A percentile compares a stretch with the other conserved stretches of the same genome.
These are phyloP conservation scores for Dicrostonyx torquatus DNA, from an alignment of 2,797 vertebrate genomes.

Conservation along the genomic window DNA sequence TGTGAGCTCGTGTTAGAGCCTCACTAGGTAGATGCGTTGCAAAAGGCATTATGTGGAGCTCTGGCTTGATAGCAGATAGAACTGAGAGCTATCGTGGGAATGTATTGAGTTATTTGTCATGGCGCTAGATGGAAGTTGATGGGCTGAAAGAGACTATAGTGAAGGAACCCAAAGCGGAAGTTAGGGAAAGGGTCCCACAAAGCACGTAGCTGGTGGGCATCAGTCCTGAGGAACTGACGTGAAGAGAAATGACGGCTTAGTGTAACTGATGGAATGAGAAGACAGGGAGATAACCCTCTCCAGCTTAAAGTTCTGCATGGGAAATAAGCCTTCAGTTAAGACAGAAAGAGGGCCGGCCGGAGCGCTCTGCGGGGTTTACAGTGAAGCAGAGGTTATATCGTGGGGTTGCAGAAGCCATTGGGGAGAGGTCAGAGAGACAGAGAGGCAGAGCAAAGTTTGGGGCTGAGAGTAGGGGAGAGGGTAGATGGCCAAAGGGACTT, in stretches of 20 bases:
- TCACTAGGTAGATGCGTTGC: neutral
- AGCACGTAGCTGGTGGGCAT: neutral
- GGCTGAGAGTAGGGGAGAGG: constrained; percentile 67
- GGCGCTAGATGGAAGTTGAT: neutral
- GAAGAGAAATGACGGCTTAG: neutral
- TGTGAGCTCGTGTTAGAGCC: neutral
- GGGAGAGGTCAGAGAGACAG: neutral
- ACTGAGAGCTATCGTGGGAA: neutral
- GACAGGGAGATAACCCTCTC: neutral
- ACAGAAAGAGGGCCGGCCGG: neutral
- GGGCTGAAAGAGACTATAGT: neutral
- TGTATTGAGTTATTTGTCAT: neutral
- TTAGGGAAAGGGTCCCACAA: neutral
- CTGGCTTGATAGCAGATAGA: neutral
- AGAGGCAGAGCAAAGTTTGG: neutral
- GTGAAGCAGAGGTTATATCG: neutral
- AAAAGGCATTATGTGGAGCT: neutral
- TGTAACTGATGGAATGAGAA: neutral
- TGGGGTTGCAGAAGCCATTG: neutral
- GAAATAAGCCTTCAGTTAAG: neutral
- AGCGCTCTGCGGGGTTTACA: neutral
- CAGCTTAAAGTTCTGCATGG: neutral
- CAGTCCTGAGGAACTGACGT: neutral
- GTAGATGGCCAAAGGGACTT: constrained; percentile 71
- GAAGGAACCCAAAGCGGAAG: neutral